Base-by-base conservation (phyloP, 2,888 invertebrate species). In the Lithophane semibrunnea region DNA sequence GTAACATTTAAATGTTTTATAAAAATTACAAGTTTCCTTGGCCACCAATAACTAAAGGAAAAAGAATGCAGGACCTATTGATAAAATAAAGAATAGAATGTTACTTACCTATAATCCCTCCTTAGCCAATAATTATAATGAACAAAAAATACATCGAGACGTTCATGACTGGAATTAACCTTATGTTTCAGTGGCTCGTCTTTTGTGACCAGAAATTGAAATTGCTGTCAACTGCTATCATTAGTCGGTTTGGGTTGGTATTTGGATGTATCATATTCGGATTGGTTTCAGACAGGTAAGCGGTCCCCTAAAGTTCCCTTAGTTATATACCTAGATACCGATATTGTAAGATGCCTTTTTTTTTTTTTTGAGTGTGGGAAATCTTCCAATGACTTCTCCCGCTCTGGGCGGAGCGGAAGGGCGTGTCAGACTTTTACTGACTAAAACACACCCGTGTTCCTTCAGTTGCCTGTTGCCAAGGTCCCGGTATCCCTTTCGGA, bases 221-320 rank as follows among this genome's bases (percentile, higher is more conserved):
- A 84, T 80, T 94, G 56, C 82, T 95, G 21, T 94, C 95, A 7
- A 93, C 93, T 9, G 91, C 95, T 52, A 93, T 96, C 61, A 93
- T 96, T 70, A 94, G 94, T 82, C 93, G 96, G 61, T 90, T 95
- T 67, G 96, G 96, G 24, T 89, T 93, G 7, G 90, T 94, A 73
- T 95, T 96, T 79, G 96, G 96, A 77, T 94, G 91, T 85, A 89
- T 96, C 13, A 94, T 94, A 75, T 95, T 92, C 73, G 96, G 96
- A 3, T 86, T 96, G 29, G 84, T 95, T 65, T 90, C 95, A 7
- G 96, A 96, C 90, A 94, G 93, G 96, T 96, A 80, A 60, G 29
- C 16, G 29, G 16, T 61, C 37, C 67, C 4, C 21, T 67, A 66
- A 21, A 49, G 66, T 49, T 67, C 3, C 21, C 29, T 29, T 65